Evolutionary conservation across 2,797 vertebrate genomes (phyloP).

Genomic region (Galagoides demidoff): DNA sequence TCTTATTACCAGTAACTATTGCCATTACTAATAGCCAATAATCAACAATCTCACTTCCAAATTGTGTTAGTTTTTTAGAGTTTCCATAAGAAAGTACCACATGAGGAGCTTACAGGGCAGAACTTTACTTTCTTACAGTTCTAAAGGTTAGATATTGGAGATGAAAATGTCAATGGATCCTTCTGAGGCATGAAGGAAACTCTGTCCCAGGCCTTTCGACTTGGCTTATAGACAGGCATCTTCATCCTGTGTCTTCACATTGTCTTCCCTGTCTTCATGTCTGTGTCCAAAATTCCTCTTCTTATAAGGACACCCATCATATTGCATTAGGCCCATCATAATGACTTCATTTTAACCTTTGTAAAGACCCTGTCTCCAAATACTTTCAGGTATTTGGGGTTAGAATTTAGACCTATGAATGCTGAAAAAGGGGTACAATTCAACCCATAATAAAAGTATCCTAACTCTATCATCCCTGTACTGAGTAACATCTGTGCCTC

Average conservation of each 20-base stretch:
- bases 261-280: neutral
- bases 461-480: neutral
- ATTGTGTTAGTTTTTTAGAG: neutral
- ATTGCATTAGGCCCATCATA: neutral
- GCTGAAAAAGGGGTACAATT: neutral
- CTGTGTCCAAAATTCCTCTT: neutral
- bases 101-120: neutral
- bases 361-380: neutral
- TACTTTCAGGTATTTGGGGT: neutral
- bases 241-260: neutral
- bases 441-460: neutral
- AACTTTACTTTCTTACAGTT: neutral
- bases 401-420: neutral
- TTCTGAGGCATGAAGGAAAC: neutral
- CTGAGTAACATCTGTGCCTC: no score
- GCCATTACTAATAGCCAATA: neutral
- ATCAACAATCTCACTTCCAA: neutral
- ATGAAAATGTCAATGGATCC: neutral
- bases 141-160: neutral
- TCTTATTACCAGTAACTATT: neutral
- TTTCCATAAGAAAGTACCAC: neutral
- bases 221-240: neutral
- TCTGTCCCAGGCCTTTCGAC: neutral
- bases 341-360: neutral
- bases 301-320: neutral